Conservation (phyloP, 2,888 invertebrate species). For the Tineola bisselliella region DNA sequence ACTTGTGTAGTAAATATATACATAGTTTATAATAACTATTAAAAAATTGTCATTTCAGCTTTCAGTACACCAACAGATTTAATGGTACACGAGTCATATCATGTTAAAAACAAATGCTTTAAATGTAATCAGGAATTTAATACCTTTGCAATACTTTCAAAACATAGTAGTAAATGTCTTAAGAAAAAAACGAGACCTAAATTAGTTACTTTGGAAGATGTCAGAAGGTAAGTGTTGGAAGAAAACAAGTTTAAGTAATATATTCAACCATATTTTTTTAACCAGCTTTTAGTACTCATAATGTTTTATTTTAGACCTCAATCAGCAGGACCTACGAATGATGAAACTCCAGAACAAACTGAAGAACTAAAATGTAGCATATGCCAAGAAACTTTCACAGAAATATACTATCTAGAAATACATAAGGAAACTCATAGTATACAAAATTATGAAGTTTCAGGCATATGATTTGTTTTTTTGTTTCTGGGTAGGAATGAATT, state of each 20-base stretch:
- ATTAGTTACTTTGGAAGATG: conserved; percentile 41
- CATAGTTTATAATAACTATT: too few relatives aligned
- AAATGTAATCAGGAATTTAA: conserved; percentile 42
- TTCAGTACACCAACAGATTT: conserved; percentile 50
- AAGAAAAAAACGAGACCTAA: conserved; percentile 16
- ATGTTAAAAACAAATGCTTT: conserved; percentile 44
- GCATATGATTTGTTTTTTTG: too few relatives aligned
- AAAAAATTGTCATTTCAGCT: conserved; percentile 24
- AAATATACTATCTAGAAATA: conserved; percentile 32
- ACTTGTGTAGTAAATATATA: background rate
- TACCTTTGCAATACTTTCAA: conserved; percentile 32
- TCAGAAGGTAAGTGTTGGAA: conserved; percentile 26
- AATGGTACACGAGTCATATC: conserved; percentile 53
- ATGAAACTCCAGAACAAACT: background rate
- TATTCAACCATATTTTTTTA: too few relatives aligned
- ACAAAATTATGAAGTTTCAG: background rate
- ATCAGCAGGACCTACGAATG: too few relatives aligned
- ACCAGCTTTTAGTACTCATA: too few relatives aligned
- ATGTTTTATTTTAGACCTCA: background rate
- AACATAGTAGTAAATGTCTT: conserved; percentile 26
- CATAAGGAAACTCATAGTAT: conserved; percentile 30
- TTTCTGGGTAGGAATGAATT: too few relatives aligned
- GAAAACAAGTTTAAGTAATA: too few relatives aligned
- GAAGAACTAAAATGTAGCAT: conserved; percentile 21
- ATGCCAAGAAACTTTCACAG: conserved; percentile 29